phyloP scores from a whole-genome alignment of 2,113 vertebrate species.

The Polypterus senegalus region DNA sequence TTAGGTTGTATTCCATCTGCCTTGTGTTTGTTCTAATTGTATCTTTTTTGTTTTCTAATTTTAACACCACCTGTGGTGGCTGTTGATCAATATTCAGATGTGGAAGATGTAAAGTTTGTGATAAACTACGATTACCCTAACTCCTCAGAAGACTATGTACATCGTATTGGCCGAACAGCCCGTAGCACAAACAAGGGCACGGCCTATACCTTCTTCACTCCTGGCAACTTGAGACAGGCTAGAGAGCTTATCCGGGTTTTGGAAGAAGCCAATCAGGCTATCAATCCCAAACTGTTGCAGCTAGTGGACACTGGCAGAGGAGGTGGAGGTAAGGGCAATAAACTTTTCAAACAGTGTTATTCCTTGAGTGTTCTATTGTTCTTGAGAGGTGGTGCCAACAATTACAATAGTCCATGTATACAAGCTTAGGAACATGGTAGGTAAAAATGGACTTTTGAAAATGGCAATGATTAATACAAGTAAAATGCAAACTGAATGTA shows the following conservation, averaged over 20 bases:
- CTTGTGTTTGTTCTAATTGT: constrained; percentile 44
- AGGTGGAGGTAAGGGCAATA: constrained; percentile 71
- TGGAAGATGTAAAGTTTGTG: constrained; percentile 97
- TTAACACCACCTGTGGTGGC: constrained; percentile 63
- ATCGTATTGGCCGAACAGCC: constrained; percentile 89
- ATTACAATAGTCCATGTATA: neutral
- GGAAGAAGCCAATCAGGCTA: constrained; percentile 89
- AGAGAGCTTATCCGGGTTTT: constrained; percentile 86
- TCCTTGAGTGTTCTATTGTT: constrained; percentile 6
- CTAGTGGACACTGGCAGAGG: constrained; percentile 81
- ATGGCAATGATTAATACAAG: neutral
- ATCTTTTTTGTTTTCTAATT: constrained; percentile 56
- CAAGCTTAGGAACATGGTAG: constrained; percentile 1
- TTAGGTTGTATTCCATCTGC: constrained; percentile 56
- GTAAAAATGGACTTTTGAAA: neutral
- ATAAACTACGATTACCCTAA: constrained; percentile 99
- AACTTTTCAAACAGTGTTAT: neutral
- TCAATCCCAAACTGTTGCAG: constrained; percentile 93
- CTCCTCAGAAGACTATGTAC: constrained; percentile 94
- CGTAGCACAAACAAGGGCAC: constrained; percentile 98
- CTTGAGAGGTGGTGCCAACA: neutral
- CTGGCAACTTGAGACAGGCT: constrained; percentile 88
- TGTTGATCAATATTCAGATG: constrained; percentile 50
- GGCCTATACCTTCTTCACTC: constrained; percentile 97
- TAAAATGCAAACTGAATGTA: no score